A percentile compares a stretch with the other conserved stretches of the same genome.
Conservation (phyloP, 2,113 vertebrate species). For the Tetraodon nigroviridis region DNA sequence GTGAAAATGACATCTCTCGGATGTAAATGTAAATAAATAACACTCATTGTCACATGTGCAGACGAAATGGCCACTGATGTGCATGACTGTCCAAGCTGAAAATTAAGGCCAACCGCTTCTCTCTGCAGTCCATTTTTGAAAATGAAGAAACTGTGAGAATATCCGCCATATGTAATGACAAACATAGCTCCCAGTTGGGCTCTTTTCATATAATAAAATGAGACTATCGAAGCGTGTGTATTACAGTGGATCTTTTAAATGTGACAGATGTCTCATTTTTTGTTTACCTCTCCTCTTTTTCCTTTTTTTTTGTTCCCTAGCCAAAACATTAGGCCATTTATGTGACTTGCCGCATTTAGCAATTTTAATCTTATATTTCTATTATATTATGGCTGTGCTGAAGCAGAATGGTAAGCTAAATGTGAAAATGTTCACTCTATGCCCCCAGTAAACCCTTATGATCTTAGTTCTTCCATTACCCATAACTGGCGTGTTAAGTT, state of each 20-base stretch:
- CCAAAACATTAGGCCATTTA: conserved; percentile 24
- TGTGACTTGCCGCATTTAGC: conserved; percentile 27
- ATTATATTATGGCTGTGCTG: conserved; percentile 32
- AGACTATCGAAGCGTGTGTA: conserved; percentile 8
- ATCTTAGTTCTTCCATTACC: conserved; percentile 38
- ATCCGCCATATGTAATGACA: conserved; percentile 18
- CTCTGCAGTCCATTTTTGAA: conserved; percentile 23
- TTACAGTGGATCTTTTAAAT: conserved; percentile 19
- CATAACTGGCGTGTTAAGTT: conserved; percentile 29
- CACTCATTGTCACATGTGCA: conserved; percentile 9
- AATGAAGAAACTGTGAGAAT: conserved; percentile 10
- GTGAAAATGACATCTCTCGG: conserved; percentile 45
- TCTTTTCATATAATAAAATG: neutral
- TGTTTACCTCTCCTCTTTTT: conserved; percentile 7
- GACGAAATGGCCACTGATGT: conserved; percentile 12
- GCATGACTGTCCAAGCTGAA: conserved; percentile 30
- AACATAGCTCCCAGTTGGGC: conserved; percentile 8
- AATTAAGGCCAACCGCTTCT: conserved; percentile 30
- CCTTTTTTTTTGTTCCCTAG: conserved; percentile 18
- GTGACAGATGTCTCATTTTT: conserved; percentile 16
- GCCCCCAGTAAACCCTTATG: conserved; percentile 26
- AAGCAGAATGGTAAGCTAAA: conserved; percentile 49
- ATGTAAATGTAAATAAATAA: conserved; percentile 40
- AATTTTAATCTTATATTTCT: conserved; percentile 23
- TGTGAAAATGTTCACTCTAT: conserved; percentile 4